Evolutionary conservation across 2,888 invertebrate species (phyloP), one percentile per base, ranked within the genome.

Genomic region (Cephus runcator): DNA sequence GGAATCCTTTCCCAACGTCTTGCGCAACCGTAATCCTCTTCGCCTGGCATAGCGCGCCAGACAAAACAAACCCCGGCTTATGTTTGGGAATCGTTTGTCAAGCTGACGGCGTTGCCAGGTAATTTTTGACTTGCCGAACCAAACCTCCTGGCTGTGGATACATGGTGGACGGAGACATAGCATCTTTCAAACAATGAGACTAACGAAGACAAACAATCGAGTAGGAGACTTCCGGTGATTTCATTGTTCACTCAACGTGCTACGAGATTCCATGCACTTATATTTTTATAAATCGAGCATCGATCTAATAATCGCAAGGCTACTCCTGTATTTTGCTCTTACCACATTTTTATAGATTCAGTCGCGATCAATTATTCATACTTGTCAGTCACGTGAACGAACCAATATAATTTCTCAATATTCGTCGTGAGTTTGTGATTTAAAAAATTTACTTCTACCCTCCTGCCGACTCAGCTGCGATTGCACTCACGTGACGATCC

Each of bases 11-110:
- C 34, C 23, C 34, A 34, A 15, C 71, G 33, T 71, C 71, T 71
- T 71, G 71, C 30, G 71, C 71, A 71, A 71, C n/a, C 71, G 31
- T 71, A 12, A 34, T 71, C 34, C 31, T 71, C 31, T 33, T 11
- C 71, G 71, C 2, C 12, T 33, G 71, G 71, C 3, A 71, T 33
- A 71, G 30, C 71, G 3, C 71, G 71, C 71, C 31, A 34, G 71
- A 71, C 31, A 71, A 71, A 71, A 71, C n/a, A 71, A 71, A 71
- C 71, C 23, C 71, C 1, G 71, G 71, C 31, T 33, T 71, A 71
- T 71, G 33, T 71, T 71, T 71, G 12, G 3, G 71, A 34, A 71
- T 31, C 71, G 31, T 71, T 30, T 71, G 23, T 56, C 56, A 56
- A 56, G 23, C 56, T 56, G 23, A 56, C 9, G 56, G 9, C 56